Base-by-base conservation (phyloP, 2,113 vertebrate species). In the Phrynosoma platyrhinos region DNA sequence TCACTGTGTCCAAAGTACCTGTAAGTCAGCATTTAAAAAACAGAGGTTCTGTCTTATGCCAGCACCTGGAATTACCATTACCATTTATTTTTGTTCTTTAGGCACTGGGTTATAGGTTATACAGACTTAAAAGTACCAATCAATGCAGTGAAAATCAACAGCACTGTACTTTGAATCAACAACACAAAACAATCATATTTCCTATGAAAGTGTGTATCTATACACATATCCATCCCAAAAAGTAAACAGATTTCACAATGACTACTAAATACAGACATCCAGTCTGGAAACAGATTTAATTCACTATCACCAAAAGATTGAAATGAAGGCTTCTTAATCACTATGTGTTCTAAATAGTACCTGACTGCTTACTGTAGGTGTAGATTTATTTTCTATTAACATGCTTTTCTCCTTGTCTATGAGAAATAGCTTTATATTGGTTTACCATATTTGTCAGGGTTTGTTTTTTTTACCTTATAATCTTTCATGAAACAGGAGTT, bases 301-400 rank as follows among this genome's bases (percentile, higher is more conserved):
- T 14, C 88, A 84, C 62, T 18, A 40, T 53, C 69, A 69, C 88
- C 40, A 10, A 79, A 84, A 27, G 64, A 6, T 20, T 52, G 12
- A 92, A 77, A 72, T 47, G 85, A 92, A 82, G 85, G 32, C 75
- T 52, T 66, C 18, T 76, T 89, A 93, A 88, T 72, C 91, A 89
- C 87, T n/a, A 77, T 36, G 9, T 90, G 89, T 85, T 84, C 80
- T 90, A 6, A 88, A 89, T 4, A 52, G 7, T 47, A 90, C 9
- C 12, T 66, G 32, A 36, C 62, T 80, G 12, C 53, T 75, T 79
- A 66, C n/a, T 72, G 10, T 47, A 82, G n/a, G 5, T 7, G 69
- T 20, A 76, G 79, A 80, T 88, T 40, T 36, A 84, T 62, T 25
- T 69, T 1, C 4, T 13, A 82, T 88, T 62, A 14, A 16, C 83